Evolutionary conservation across 2,797 vertebrate species (phyloP).

Genomic region (Poecilia wingei): DNA sequence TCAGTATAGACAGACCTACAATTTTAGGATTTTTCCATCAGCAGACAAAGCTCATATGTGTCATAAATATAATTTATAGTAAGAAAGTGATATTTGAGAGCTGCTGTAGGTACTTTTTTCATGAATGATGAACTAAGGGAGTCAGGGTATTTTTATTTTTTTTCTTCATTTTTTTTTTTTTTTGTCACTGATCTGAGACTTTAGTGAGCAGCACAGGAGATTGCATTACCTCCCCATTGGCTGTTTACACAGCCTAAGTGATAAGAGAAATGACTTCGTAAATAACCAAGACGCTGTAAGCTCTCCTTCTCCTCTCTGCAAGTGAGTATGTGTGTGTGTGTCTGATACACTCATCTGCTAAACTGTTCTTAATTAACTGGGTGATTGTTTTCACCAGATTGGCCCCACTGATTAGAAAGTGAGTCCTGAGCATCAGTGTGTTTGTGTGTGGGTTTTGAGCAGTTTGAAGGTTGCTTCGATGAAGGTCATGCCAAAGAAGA

Average conservation of each 20-base stretch:
- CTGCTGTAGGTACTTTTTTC: constrained; percentile 37
- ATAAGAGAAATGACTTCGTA: constrained; percentile 80
- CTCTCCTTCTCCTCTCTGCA: constrained; percentile 29
- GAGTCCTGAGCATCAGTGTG: constrained; percentile 36
- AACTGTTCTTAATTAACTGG: constrained; percentile 81
- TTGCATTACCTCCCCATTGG: constrained; percentile 75
- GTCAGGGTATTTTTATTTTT: constrained; percentile 8
- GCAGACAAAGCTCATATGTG: constrained; percentile 19
- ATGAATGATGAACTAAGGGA: constrained; percentile 52
- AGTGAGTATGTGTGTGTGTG: constrained; percentile 35
- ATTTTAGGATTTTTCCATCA: constrained; percentile 28
- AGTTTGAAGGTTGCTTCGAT: constrained; percentile 49
- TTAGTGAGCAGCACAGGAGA: constrained; percentile 69
- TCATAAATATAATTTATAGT: constrained; percentile 27
- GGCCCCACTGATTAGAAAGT: constrained; percentile 70
- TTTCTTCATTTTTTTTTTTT: neutral
- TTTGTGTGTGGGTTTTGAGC: constrained; percentile 16
- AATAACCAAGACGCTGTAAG: constrained; percentile 75
- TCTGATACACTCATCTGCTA: constrained; percentile 69
- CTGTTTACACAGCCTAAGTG: constrained; percentile 79
- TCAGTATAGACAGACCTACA: constrained; percentile 25
- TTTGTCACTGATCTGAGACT: constrained; percentile 54
- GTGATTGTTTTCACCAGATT: constrained; percentile 79
- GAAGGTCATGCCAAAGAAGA: constrained; percentile 63
- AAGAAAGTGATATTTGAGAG: constrained; percentile 17